Percentiles rank a stretch among this genome's conserved stretches.
These are phyloP conservation scores for Silurus lanzhouensis DNA, from an alignment of 2,797 vertebrate species.

Conservation along the genomic window DNA sequence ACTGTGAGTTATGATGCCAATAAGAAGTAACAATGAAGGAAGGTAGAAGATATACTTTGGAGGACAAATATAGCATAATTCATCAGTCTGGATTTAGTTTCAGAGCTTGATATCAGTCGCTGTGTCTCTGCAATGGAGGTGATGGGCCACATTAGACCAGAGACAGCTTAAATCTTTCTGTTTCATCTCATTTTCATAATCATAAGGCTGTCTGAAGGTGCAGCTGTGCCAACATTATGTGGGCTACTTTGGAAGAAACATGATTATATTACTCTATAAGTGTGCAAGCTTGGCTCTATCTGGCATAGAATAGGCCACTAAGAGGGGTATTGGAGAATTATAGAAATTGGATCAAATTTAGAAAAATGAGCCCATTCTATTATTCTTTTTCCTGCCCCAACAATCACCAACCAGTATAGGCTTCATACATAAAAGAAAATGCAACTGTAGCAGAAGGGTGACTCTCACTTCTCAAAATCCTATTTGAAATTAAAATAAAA, in stretches of 20 bases:
- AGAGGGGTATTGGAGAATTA: constrained; percentile 69
- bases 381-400: constrained; percentile 37
- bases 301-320: constrained; percentile 61
- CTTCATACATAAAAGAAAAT: constrained; percentile 57
- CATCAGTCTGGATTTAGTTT: constrained; percentile 44
- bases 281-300: constrained; percentile 59
- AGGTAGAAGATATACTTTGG: constrained; percentile 32
- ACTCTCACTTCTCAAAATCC: background rate
- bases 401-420: constrained; percentile 54
- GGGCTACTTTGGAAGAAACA: constrained; percentile 54
- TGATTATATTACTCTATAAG: constrained; percentile 65
- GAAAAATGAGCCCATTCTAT: constrained; percentile 66
- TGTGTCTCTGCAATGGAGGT: constrained; percentile 46
- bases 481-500: constrained; percentile 32
- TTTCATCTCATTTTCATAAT: constrained; percentile 73
- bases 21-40: constrained; percentile 43
- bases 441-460: constrained; percentile 53
- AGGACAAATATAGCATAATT: constrained; percentile 41
- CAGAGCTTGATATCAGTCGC: constrained; percentile 30
- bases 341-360: constrained; percentile 74
- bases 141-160: constrained; percentile 61
- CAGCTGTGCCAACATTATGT: constrained; percentile 68
- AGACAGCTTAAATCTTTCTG: constrained; percentile 67
- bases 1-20: constrained; percentile 47
- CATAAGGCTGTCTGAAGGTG: constrained; percentile 64